A percentile compares a stretch with the other conserved stretches of the same genome.
These are phyloP conservation scores for Paraplagusia blochii DNA, from an alignment of 2,113 vertebrate genomes.

Conservation along the genomic window DNA sequence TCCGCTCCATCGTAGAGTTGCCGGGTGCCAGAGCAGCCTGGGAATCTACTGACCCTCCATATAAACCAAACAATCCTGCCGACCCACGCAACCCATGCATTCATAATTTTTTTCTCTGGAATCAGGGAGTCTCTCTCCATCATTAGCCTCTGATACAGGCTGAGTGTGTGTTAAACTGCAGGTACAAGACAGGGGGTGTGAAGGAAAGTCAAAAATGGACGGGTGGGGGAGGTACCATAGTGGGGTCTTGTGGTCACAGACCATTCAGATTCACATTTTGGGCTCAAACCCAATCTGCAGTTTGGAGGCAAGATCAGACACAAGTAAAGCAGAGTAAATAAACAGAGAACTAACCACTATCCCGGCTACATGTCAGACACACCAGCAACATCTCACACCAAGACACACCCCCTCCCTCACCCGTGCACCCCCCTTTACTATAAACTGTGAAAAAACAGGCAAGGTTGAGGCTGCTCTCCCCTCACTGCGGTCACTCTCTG, in stretches of 20 bases:
- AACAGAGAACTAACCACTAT: constrained; percentile 45
- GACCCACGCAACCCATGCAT: constrained; percentile 31
- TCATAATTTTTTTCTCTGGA: constrained; percentile 52
- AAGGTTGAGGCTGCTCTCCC: constrained; percentile 27
- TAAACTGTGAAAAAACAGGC: constrained; percentile 38
- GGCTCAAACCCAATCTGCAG: constrained; percentile 42
- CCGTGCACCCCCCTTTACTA: constrained; percentile 1
- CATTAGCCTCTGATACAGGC: constrained; percentile 7
- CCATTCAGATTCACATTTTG: constrained; percentile 42
- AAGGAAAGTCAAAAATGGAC: constrained; percentile 27
- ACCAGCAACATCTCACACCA: constrained; percentile 17
- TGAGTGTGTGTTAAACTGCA: background rate
- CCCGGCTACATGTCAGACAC: constrained; percentile 42
- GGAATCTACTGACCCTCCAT: constrained; percentile 58
- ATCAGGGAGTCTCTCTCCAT: constrained; percentile 31
- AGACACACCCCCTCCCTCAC: constrained; percentile 15
- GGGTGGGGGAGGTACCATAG: constrained; percentile 12
- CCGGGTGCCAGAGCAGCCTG: constrained; percentile 56
- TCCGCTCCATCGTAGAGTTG: constrained; percentile 28
- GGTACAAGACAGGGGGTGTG: constrained; percentile 18
- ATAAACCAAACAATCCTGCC: constrained; percentile 56
- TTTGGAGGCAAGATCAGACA: constrained; percentile 59
- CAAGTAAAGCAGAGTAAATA: constrained; percentile 47
- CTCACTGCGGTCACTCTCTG: constrained; percentile 37
- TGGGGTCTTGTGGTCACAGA: constrained; percentile 32